Base-by-base conservation (phyloP, 2,113 vertebrate species). In the Helogale parvula region DNA sequence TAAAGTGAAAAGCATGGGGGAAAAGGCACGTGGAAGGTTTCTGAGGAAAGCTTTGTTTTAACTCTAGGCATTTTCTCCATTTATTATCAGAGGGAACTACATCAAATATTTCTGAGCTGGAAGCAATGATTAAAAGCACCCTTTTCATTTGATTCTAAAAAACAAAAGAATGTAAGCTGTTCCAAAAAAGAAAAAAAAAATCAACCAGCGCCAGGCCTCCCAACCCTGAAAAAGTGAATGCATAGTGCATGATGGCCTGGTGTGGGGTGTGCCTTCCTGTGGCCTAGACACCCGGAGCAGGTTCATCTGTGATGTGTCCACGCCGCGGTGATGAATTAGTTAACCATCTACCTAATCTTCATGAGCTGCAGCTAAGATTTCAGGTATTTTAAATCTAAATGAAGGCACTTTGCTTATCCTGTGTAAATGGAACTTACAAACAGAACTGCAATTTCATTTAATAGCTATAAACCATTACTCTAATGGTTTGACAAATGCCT, bases 401-500 rank as follows among this genome's bases (percentile, higher is more conserved):
- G 97, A 98, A 98, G 98, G 98, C 98, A 98, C 98, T 98, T 99
- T 98, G 98, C 98, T 98, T 99, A 98, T 98, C 96, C 98, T 98
- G 98, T 98, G 98, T 98, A 98, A 98, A 95, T 98, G 98, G 98
- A 98, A 98, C 98, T 98, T 98, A 98, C 98, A 98, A 98, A 98
- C 98, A 98, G 98, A 99, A 97, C 98, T 98, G 97, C 98, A 98
- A 98, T 99, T 99, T 98, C 97, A 98, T 72, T 95, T 99, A 99
- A 99, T 98, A 98, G 99, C 98, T 99, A 87, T 98, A 98, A 98
- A 98, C 98, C 98, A 98, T 99, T 98, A 98, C 98, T 98, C 98
- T 99, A 99, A 99, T 98, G 98, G 98, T 98, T 98, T 99, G 98
- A 98, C 98, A 99, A 99, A 98, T 98, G 98, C 98, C 99, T 99